These are phyloP conservation scores for Grantiella picta DNA, from an alignment of 2,113 vertebrate species.

Conservation along the genomic window DNA sequence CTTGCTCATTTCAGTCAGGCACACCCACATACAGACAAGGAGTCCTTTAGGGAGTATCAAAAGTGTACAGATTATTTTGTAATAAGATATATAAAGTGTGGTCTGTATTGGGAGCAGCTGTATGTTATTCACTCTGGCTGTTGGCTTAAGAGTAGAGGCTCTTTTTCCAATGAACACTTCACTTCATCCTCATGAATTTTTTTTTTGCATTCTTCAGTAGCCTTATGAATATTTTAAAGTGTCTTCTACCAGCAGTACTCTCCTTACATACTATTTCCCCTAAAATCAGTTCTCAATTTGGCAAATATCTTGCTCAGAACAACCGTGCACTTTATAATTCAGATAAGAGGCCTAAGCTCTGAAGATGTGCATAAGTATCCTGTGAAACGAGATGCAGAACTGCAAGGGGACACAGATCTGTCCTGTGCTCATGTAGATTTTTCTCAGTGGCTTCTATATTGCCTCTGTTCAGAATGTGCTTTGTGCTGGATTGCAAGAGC, in stretches of 20 bases:
- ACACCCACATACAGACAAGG: neutral
- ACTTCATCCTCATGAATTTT: neutral
- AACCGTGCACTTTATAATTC: neutral
- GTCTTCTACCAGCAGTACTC: neutral
- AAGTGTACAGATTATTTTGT: neutral
- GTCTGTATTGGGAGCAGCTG: neutral
- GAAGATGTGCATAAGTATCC: neutral
- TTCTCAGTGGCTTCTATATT: neutral
- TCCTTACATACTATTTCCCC: neutral
- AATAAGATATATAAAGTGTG: neutral
- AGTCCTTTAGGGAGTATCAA: neutral
- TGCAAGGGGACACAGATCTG: neutral
- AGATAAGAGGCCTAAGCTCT: neutral
- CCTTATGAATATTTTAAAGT: slow-evolving; percentile 24
- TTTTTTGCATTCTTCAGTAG: neutral
- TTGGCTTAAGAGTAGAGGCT: neutral
- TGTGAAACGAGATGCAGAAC: neutral
- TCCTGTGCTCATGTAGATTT: neutral
- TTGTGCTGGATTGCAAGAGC: neutral
- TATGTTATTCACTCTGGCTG: neutral
- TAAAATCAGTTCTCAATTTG: neutral
- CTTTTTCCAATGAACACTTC: neutral
- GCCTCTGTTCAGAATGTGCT: neutral
- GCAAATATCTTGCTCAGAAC: neutral
- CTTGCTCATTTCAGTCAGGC: neutral